Percentiles rank a stretch among this genome's conserved stretches.
phyloP scores from a whole-genome alignment of 2,113 vertebrate species.

The Trogon surrucura region DNA sequence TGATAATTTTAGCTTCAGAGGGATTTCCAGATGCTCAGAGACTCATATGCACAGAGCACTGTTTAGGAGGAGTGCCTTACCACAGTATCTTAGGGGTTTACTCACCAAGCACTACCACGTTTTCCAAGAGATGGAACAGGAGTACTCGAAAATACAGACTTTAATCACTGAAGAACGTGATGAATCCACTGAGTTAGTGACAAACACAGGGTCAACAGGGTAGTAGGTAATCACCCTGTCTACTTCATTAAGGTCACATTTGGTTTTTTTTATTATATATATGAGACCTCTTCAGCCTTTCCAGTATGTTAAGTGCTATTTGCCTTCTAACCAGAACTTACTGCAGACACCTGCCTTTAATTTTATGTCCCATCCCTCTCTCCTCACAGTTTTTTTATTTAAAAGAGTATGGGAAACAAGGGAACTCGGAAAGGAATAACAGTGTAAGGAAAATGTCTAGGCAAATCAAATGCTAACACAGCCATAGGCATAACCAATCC shows the following conservation, averaged over 20 bases:
- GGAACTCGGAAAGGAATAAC: neutral
- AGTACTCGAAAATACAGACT: neutral
- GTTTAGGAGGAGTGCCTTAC: neutral
- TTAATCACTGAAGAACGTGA: neutral
- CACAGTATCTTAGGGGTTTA: neutral
- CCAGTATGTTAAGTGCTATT: neutral
- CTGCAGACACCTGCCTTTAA: neutral
- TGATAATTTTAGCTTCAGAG: neutral
- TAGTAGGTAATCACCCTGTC: neutral
- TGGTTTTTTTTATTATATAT: neutral
- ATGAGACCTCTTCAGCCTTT: neutral
- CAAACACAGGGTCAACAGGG: neutral
- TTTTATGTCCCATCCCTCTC: neutral
- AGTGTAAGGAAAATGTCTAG: accelerated
- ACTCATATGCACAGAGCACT: neutral
- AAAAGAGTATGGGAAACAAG: neutral
- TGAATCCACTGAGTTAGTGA: neutral
- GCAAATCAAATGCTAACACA: neutral
- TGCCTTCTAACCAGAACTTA: neutral
- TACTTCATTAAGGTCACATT: neutral
- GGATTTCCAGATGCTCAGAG: neutral
- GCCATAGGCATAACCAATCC: neutral
- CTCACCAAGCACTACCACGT: neutral
- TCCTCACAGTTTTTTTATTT: neutral
- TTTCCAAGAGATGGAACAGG: neutral